Evolutionary conservation across 2,797 vertebrate genomes (phyloP).

Genomic region (Pangasius krempfi): DNA sequence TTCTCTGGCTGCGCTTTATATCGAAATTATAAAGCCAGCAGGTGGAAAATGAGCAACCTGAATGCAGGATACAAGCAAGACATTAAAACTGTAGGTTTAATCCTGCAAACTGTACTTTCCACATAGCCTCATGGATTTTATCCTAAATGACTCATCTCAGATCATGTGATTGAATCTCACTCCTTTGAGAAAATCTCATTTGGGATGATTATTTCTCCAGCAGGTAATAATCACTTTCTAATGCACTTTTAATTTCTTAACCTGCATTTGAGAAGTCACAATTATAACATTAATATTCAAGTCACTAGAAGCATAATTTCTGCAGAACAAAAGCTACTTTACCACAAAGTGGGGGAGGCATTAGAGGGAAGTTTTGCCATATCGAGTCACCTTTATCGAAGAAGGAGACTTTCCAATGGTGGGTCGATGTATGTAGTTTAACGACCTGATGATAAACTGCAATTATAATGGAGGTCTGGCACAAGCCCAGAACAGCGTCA

Average conservation of each 20-base stretch:
- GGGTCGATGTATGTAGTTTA: conserved; percentile 49
- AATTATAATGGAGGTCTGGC: conserved; percentile 65
- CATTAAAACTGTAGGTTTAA: conserved; percentile 66
- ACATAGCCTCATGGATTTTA: neutral
- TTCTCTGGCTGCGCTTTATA: conserved; percentile 61
- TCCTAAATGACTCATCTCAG: conserved; percentile 41
- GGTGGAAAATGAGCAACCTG: conserved; percentile 73
- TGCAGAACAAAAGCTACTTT: conserved; percentile 20
- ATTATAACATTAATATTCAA: neutral
- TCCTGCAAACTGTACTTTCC: conserved; percentile 7
- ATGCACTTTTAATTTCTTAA: neutral
- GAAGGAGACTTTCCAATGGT: conserved; percentile 43
- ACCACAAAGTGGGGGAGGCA: neutral
- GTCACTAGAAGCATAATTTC: neutral
- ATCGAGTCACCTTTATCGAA: conserved; percentile 37
- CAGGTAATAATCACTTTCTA: conserved; percentile 6
- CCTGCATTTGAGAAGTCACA: neutral
- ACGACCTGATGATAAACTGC: conserved; percentile 58
- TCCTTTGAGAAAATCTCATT: neutral
- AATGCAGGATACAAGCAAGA: conserved; percentile 68
- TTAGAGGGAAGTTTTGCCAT: conserved; percentile 14
- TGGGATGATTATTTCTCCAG: conserved; percentile 15
- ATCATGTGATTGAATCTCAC: conserved; percentile 26
- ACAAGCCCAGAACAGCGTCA: conserved; percentile 53
- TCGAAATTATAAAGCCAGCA: conserved; percentile 66